Conservation (phyloP, 2,888 invertebrate genomes). For the Platycheirus albimanus region DNA sequence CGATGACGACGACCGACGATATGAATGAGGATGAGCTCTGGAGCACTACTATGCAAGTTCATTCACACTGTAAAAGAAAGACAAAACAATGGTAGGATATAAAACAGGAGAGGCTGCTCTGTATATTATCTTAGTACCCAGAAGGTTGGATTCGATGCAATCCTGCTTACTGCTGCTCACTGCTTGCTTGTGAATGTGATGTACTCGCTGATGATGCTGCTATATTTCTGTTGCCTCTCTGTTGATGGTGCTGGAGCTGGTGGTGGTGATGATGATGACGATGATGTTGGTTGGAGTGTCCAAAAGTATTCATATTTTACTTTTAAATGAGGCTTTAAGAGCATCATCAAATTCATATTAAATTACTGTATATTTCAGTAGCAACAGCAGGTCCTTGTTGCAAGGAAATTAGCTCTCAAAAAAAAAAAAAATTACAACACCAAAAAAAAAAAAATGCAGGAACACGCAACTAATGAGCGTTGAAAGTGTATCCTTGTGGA, state of each 20-base stretch:
- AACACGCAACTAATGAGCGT: conserved; percentile 61
- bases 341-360: conserved; percentile 48
- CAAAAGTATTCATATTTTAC: conserved; percentile 64
- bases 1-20: conserved; percentile 2
- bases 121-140: conserved; percentile 30
- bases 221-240: too few species aligned
- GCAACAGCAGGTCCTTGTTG: conserved; percentile 29
- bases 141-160: conserved; percentile 34
- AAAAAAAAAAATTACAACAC: conserved; percentile 36
- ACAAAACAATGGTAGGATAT: conserved; percentile 49
- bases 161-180: background rate
- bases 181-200: too few species aligned
- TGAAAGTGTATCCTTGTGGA: conserved; percentile 30
- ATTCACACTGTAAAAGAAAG: conserved; percentile 60
- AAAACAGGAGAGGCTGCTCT: conserved; percentile 8
- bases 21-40: conserved; percentile 30
- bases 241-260: too few species aligned
- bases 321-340: conserved; percentile 63
- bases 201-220: too few species aligned
- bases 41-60: conserved; percentile 48
- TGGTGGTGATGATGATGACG: background rate
- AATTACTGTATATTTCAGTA: conserved; percentile 41
- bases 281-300: conserved; percentile 31
- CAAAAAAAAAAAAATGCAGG: conserved; percentile 26
- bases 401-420: conserved; percentile 50